phyloP scores from a whole-genome alignment of 2,797 vertebrate genomes.

The Hippocampus kuda region DNA sequence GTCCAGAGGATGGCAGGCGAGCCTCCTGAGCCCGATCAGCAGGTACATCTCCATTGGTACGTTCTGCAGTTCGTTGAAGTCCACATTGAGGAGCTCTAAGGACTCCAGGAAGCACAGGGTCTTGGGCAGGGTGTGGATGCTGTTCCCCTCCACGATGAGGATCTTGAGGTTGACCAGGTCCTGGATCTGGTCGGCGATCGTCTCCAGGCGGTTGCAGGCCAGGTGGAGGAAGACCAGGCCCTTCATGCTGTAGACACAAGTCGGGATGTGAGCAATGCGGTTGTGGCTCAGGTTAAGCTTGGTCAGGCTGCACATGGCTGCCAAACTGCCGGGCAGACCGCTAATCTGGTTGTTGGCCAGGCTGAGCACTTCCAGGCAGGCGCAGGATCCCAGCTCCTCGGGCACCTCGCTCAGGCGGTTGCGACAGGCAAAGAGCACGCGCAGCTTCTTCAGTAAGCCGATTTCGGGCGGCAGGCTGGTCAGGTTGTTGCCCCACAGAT shows the following conservation, averaged over 20 bases:
- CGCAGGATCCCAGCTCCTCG: conserved; percentile 77
- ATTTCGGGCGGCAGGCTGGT: conserved; percentile 79
- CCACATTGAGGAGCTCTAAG: conserved; percentile 81
- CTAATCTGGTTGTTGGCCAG: conserved; percentile 83
- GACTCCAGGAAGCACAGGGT: conserved; percentile 74
- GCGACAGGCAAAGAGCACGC: conserved; percentile 80
- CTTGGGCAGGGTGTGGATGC: conserved; percentile 74
- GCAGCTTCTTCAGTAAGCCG: conserved; percentile 76
- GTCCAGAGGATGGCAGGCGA: conserved; percentile 88
- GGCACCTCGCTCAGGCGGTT: conserved; percentile 82
- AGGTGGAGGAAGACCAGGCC: conserved; percentile 82
- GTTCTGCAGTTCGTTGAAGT: conserved; percentile 82
- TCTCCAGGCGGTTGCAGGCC: conserved; percentile 82
- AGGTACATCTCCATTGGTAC: conserved; percentile 79
- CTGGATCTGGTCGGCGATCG: conserved; percentile 83
- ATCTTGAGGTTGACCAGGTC: conserved; percentile 80
- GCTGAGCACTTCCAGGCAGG: conserved; percentile 81
- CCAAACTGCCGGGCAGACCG: conserved; percentile 71
- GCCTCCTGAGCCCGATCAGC: conserved; percentile 68
- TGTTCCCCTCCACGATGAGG: conserved; percentile 82
- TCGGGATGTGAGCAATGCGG: conserved; percentile 76
- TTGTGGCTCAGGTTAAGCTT: conserved; percentile 95
- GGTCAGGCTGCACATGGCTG: conserved; percentile 66
- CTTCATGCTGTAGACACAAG: conserved; percentile 80
- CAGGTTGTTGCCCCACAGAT: conserved; percentile 81